phyloP scores from a whole-genome alignment of 2,888 invertebrate species.

The Elmis aenea region DNA sequence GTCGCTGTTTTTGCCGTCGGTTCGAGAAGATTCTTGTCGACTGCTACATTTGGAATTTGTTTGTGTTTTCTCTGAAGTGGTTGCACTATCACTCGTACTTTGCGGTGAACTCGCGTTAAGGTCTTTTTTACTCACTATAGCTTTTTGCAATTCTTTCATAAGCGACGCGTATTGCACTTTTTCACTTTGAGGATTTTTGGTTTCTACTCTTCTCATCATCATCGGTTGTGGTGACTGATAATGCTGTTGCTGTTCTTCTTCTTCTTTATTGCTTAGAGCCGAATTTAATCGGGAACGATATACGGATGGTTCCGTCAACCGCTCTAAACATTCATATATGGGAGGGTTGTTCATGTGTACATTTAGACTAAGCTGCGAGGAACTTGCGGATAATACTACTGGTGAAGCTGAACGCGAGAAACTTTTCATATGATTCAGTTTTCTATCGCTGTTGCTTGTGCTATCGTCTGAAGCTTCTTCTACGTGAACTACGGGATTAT shows the following conservation, averaged over 20 bases:
- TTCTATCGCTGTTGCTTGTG: constrained; percentile 37
- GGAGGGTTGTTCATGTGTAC: constrained; percentile 30
- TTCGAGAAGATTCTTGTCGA: constrained; percentile 35
- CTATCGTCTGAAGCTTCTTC: constrained; percentile 47
- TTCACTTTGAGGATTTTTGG: constrained; percentile 41
- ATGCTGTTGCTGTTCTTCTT: constrained; percentile 34
- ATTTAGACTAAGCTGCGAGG: constrained; percentile 46
- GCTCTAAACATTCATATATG: constrained; percentile 48
- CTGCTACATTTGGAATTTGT: constrained; percentile 35
- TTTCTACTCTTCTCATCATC: constrained; percentile 34
- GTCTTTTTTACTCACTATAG: constrained; percentile 45
- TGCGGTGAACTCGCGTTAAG: constrained; percentile 38
- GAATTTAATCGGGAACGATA: constrained; percentile 45
- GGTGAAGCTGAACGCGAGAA: constrained; percentile 50
- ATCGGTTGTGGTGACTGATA: constrained; percentile 36
- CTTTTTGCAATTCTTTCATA: constrained; percentile 48
- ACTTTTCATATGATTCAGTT: constrained; percentile 50
- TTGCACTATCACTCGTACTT: constrained; percentile 37
- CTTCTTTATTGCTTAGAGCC: constrained; percentile 37
- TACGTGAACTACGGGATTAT: constrained; percentile 46
- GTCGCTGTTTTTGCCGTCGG: constrained; percentile 44
- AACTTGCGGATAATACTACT: constrained; percentile 46
- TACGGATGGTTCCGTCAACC: constrained; percentile 46
- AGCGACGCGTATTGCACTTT: constrained; percentile 49
- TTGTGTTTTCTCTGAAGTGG: constrained; percentile 37